Evolutionary conservation across 2,113 vertebrate species (phyloP).

Genomic region (Anarhynchus alexandrinus): DNA sequence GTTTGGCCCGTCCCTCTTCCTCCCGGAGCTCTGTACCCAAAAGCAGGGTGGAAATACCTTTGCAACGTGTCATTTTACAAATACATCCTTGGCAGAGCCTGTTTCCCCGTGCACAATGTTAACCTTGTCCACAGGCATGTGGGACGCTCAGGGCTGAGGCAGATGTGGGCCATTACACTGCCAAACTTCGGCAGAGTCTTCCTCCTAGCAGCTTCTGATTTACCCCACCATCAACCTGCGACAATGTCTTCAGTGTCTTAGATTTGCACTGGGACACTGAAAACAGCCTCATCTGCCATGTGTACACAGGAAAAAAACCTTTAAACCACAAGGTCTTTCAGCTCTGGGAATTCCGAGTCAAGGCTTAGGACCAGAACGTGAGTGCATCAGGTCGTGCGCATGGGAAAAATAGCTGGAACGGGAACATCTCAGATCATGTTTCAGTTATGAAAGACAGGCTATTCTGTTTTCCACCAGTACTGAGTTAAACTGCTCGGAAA

Average conservation of each 20-base stretch:
- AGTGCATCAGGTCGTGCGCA: not conserved
- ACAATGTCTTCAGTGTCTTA: conserved; percentile 25
- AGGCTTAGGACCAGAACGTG: not conserved
- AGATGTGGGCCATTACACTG: not conserved
- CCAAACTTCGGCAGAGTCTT: not conserved
- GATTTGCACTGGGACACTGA: not conserved
- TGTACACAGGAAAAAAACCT: not conserved
- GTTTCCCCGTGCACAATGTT: not conserved
- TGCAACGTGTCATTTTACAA: conserved; percentile 44
- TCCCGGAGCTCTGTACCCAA: not conserved
- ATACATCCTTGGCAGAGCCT: conserved; percentile 30
- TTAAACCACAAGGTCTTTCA: not conserved
- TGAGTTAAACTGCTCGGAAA: conserved; percentile 25
- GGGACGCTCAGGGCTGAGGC: not conserved
- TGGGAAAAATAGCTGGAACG: not conserved
- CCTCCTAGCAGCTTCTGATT: not conserved
- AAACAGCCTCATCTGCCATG: not conserved
- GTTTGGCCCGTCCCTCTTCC: conserved; percentile 26
- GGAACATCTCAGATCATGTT: not conserved
- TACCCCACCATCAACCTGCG: not conserved
- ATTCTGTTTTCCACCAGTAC: not conserved
- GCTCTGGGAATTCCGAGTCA: not conserved
- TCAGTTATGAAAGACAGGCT: not conserved
- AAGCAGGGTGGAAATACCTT: not conserved
- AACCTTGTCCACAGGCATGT: not conserved